Percentiles rank a stretch among this genome's conserved stretches.
Evolutionary conservation across 1,140 invertebrate genomes (phyloP).

Genomic region (Philaenus spumarius): DNA sequence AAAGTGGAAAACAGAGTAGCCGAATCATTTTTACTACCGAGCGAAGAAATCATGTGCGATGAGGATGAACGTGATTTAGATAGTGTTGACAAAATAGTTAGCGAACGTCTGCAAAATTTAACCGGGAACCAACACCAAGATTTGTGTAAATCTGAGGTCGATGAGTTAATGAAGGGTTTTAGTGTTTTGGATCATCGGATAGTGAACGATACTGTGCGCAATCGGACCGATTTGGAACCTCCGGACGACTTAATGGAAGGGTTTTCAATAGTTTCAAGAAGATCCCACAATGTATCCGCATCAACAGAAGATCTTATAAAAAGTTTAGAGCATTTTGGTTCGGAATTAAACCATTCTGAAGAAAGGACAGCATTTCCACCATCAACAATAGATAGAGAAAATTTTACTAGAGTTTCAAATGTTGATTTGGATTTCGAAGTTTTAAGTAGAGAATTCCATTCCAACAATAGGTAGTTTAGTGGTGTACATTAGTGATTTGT

Average conservation of each 20-base stretch:
- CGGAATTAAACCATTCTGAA: not conserved
- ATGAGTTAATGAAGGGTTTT: constrained; percentile 15
- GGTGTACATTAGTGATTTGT: too few relatives aligned
- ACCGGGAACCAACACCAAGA: not conserved
- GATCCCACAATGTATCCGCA: constrained; percentile 13
- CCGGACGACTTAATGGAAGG: constrained; percentile 11
- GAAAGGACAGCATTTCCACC: not conserved
- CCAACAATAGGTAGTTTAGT: constrained; percentile 10
- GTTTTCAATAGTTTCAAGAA: not conserved
- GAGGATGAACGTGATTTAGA: not conserved
- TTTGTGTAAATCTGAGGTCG: not conserved
- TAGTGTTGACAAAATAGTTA: constrained; percentile 11
- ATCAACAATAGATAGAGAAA: not conserved
- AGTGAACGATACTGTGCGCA: not conserved
- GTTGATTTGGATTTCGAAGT: constrained; percentile 18
- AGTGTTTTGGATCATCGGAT: constrained; percentile 1
- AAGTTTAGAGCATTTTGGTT: constrained; percentile 20
- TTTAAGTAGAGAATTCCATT: constrained; percentile 16
- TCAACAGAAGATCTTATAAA: constrained; percentile 26
- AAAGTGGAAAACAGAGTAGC: not conserved
- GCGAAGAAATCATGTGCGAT: constrained; percentile 12
- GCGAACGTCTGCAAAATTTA: constrained; percentile 9
- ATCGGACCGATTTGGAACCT: not conserved
- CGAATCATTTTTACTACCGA: not conserved
- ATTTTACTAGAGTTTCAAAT: constrained; percentile 1